Evolutionary conservation across 2,113 vertebrate species (phyloP).

Genomic region (Odocoileus virginianus): DNA sequence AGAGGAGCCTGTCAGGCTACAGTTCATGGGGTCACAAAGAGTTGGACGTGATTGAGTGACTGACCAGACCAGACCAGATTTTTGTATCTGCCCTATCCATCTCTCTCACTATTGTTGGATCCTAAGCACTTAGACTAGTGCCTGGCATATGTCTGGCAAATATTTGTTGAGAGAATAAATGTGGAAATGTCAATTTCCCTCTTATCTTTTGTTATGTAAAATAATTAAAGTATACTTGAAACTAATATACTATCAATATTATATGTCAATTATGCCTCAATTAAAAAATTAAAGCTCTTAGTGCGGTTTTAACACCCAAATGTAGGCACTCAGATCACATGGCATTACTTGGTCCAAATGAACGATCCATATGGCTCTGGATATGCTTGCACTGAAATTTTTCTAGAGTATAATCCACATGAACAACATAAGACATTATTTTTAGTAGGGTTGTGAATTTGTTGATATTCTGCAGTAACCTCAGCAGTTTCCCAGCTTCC

Average conservation of each 20-base stretch:
- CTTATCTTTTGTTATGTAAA: neutral
- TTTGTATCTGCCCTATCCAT: neutral
- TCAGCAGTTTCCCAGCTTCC: no score
- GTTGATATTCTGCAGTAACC: neutral
- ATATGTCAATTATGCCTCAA: neutral
- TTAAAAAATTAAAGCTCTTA: neutral
- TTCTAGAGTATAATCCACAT: neutral
- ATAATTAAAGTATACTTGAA: neutral
- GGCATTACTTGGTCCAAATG: neutral
- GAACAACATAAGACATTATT: neutral
- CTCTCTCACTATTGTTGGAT: neutral
- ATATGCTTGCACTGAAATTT: neutral
- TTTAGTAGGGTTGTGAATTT: neutral
- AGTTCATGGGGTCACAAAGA: neutral
- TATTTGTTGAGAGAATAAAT: neutral
- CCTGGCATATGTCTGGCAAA: neutral
- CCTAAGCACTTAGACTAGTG: neutral
- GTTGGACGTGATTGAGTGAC: neutral
- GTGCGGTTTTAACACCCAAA: neutral
- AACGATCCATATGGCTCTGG: neutral
- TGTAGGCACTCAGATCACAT: neutral
- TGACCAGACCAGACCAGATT: neutral
- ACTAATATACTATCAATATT: neutral
- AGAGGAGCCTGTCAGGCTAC: neutral
- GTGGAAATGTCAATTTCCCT: neutral